A percentile compares a stretch with the other conserved stretches of the same genome.
phyloP scores from a whole-genome alignment of 2,797 vertebrate species.

The Orestias chungarensis region DNA sequence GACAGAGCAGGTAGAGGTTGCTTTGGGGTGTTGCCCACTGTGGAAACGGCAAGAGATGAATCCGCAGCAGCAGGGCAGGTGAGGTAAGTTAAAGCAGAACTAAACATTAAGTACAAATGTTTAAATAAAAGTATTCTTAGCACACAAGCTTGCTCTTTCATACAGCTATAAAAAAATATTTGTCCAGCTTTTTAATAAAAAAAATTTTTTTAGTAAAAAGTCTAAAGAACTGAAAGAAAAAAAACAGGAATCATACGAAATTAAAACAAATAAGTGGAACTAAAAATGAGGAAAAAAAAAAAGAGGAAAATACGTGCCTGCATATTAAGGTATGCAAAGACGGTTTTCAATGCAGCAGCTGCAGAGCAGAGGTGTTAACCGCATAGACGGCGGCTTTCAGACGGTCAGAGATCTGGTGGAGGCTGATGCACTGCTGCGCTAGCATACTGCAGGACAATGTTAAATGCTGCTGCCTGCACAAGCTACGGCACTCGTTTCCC shows the following conservation, averaged over 20 bases:
- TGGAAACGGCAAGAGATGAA: conserved; percentile 65
- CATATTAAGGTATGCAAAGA: conserved; percentile 71
- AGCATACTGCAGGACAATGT: conserved; percentile 44
- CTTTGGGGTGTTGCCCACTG: conserved; percentile 46
- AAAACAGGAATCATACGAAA: conserved; percentile 67
- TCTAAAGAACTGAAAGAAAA: conserved; percentile 55
- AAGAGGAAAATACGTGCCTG: conserved; percentile 37
- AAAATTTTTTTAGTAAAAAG: conserved; percentile 45
- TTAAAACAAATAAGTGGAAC: conserved; percentile 41
- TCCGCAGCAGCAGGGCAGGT: conserved; percentile 62
- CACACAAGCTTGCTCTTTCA: conserved; percentile 18
- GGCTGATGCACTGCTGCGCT: conserved; percentile 44
- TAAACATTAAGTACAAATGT: conserved; percentile 27
- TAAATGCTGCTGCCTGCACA: conserved; percentile 44
- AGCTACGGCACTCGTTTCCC: conserved; percentile 29
- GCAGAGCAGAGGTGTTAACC: conserved; percentile 35
- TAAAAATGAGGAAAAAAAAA: conserved; percentile 24
- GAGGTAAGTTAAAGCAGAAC: conserved; percentile 58
- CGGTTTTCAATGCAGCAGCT: conserved; percentile 64
- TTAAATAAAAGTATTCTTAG: conserved; percentile 9
- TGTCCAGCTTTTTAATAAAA: conserved; percentile 24
- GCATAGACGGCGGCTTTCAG: conserved; percentile 37
- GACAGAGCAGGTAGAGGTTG: conserved; percentile 34
- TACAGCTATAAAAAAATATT: conserved; percentile 49
- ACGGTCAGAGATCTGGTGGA: conserved; percentile 35